Evolutionary conservation across 2,888 invertebrate species (phyloP), one percentile per base, ranked within the genome.

Genomic region (Polia nebulosa): DNA sequence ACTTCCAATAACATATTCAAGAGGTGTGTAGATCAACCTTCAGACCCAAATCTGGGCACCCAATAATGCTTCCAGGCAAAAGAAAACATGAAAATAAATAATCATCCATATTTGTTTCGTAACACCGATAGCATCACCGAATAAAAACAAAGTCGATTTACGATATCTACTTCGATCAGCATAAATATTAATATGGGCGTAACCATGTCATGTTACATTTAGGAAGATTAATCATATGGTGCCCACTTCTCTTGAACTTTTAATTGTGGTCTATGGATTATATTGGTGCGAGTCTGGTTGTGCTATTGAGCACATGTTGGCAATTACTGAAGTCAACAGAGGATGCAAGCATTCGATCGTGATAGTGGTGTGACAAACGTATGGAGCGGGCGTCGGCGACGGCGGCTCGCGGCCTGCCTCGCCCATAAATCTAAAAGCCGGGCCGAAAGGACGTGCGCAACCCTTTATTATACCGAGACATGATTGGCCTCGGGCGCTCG

Each of bases 381-480:
- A 90, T 86, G 88, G 89, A 83, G 83, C 86, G 82, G 86, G 89
- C 90, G 88, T 89, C 88, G 87, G 86, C 87, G 87, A 87, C 90
- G 90, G 88, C 90, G 89, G 88, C 89, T 88, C 88, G 53, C 88
- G 86, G 82, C 81, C 83, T 80, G 82, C 83, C 80, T 83, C 72
- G 80, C 62, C 90, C 87, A 94, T 95, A 95, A 94, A 95, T 94
- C 92, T 92, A 88, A 89, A 89, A 88, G 89, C 84, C 89, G 78
- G 87, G 83, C 93, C 85, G 87, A 91, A 90, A 91, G 90, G 92
- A 92, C 92, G 91, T 87, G 87, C 90, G 87, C 92, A 94, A 90
- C 93, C 95, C 94, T 94, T 94, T 93, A 95, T 95, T 95, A 95
- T 89, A 89, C 88, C 90, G 88, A 93, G 94, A 92, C 95, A 94